phyloP scores from a whole-genome alignment of 2,888 invertebrate genomes.

The Pherbina coryleti region DNA sequence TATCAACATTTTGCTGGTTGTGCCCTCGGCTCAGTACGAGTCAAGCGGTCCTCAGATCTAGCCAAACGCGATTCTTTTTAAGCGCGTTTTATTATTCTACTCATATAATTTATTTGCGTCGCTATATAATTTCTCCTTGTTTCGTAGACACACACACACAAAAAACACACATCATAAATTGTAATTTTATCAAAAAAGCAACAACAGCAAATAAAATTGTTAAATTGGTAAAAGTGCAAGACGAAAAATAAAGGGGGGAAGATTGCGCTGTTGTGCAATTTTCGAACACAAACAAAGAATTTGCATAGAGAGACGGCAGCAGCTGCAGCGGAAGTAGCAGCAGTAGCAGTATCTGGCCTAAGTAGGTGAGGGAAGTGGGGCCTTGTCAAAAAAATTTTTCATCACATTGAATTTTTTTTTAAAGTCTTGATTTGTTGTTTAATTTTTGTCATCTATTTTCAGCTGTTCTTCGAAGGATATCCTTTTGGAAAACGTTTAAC shows the following conservation, averaged over 20 bases:
- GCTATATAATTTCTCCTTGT: conserved; percentile 70
- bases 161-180: conserved; percentile 38
- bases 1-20: conserved; percentile 63
- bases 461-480: neutral
- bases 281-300: neutral
- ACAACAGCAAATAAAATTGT: neutral
- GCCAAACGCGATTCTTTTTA: conserved; percentile 70
- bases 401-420: too few species aligned
- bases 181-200: conserved; percentile 1
- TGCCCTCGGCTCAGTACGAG: conserved; percentile 65
- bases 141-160: conserved; percentile 63
- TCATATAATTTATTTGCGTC: conserved; percentile 71
- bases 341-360: neutral
- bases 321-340: conserved; percentile 27
- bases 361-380: too few species aligned
- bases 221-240: neutral
- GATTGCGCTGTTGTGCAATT: neutral
- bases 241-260: neutral
- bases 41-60: conserved; percentile 70
- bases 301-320: neutral
- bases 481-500: conserved; percentile 9
- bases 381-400: neutral
- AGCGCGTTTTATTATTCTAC: conserved; percentile 71
- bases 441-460: neutral
- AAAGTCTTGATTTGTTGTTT: too few species aligned